Evolutionary conservation across 2,113 vertebrate genomes (phyloP).

Genomic region (Gila orcuttii): DNA sequence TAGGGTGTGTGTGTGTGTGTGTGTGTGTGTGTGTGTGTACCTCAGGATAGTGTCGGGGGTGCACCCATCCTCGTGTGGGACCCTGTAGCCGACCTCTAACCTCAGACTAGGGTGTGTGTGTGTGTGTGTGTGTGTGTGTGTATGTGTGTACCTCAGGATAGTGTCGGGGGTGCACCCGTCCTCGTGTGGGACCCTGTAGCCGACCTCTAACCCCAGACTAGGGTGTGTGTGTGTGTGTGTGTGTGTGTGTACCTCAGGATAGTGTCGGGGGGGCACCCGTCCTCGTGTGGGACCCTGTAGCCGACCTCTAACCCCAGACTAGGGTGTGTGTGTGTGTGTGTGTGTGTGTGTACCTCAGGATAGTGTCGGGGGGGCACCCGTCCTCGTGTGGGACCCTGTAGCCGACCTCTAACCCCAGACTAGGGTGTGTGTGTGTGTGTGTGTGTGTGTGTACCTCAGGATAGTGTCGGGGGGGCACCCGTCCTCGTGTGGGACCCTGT

Average conservation of each 20-base stretch:
- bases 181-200: constrained; percentile 90
- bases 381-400: constrained; percentile 92
- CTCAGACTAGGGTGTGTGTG: constrained; percentile 77
- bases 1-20: constrained; percentile 56
- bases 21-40: constrained; percentile 68
- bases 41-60: constrained; percentile 89
- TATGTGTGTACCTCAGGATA: constrained; percentile 86
- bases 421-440: constrained; percentile 56
- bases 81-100: constrained; percentile 91
- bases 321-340: too few relatives aligned
- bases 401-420: constrained; percentile 91
- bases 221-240: too few relatives aligned
- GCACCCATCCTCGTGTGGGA: constrained; percentile 91
- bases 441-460: constrained; percentile 80
- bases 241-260: constrained; percentile 84
- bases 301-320: constrained; percentile 93
- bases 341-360: constrained; percentile 83
- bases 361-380: constrained; percentile 86
- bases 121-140: too few relatives aligned
- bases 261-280: constrained; percentile 88
- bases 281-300: constrained; percentile 90
- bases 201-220: constrained; percentile 91
- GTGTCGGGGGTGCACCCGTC: constrained; percentile 89
- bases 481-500: constrained; percentile 90
- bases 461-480: constrained; percentile 88